phyloP scores from a whole-genome alignment of 1,140 invertebrate genomes.

The Chrysomallon squamiferum region DNA sequence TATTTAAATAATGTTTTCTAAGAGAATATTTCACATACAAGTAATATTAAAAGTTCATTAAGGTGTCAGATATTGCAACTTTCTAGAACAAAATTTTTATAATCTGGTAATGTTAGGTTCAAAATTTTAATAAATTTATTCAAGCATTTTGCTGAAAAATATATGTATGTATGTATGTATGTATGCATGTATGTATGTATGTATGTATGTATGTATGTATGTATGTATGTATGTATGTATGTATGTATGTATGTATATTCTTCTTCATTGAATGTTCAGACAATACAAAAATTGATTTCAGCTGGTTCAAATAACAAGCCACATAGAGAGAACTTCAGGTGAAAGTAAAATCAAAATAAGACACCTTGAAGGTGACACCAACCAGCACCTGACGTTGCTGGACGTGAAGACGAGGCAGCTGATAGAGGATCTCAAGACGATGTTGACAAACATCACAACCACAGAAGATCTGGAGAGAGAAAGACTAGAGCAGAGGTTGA shows the following conservation, averaged over 20 bases:
- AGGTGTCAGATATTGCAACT: too few relatives aligned
- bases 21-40: too few relatives aligned
- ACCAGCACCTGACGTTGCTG: constrained; percentile 49
- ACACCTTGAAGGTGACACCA: constrained; percentile 52
- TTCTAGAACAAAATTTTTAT: too few relatives aligned
- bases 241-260: too few relatives aligned
- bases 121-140: too few relatives aligned
- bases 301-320: constrained; percentile 40
- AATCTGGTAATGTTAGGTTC: too few relatives aligned
- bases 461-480: constrained; percentile 49
- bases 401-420: constrained; percentile 52
- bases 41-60: too few relatives aligned
- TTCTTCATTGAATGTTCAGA: too few relatives aligned
- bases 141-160: background rate
- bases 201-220: constrained; percentile 29
- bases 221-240: too few relatives aligned
- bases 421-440: constrained; percentile 56
- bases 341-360: constrained; percentile 53
- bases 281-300: too few relatives aligned
- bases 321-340: constrained; percentile 39
- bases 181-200: constrained; percentile 29
- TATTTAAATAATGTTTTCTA: too few relatives aligned
- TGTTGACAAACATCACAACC: constrained; percentile 27
- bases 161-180: constrained; percentile 20
- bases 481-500: constrained; percentile 48